Conservation (phyloP, 2,113 vertebrate species). For the Nerophis ophidion region DNA sequence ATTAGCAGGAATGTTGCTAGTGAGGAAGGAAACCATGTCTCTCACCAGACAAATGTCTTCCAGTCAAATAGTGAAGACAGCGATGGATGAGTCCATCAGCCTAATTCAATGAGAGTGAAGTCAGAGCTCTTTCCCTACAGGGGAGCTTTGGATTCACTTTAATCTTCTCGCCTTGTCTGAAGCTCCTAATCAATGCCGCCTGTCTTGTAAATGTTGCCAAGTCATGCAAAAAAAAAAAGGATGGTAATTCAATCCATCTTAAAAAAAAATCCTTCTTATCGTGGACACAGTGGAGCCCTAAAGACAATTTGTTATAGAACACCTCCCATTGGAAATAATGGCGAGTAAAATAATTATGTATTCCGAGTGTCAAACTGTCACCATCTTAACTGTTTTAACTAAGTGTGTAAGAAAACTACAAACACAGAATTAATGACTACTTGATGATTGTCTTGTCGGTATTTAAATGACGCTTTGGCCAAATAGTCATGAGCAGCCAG, state of each 20-base stretch:
- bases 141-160: constrained; percentile 46
- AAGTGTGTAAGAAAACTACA: too few relatives aligned
- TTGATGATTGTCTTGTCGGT: too few relatives aligned
- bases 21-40: constrained; percentile 29
- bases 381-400: too few relatives aligned
- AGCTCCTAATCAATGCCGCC: constrained; percentile 60
- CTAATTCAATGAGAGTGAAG: constrained; percentile 23
- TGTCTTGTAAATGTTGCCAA: constrained; percentile 52
- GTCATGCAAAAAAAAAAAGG: constrained; percentile 30
- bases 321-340: too few relatives aligned
- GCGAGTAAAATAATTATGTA: too few relatives aligned
- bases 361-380: too few relatives aligned
- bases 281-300: too few relatives aligned
- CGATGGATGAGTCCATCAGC: constrained; percentile 26
- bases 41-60: constrained; percentile 9
- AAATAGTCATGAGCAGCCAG: too few relatives aligned
- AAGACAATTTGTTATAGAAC: too few relatives aligned
- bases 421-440: too few relatives aligned
- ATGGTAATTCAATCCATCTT: constrained; percentile 36
- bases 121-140: constrained; percentile 21
- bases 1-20: constrained; percentile 34
- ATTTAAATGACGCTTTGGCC: too few relatives aligned
- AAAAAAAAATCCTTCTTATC: constrained; percentile 12
- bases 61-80: constrained; percentile 22
- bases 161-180: constrained; percentile 41